These are phyloP conservation scores for Meloidogyne hapla DNA, from an alignment of 1,140 invertebrate species.

Conservation along the genomic window DNA sequence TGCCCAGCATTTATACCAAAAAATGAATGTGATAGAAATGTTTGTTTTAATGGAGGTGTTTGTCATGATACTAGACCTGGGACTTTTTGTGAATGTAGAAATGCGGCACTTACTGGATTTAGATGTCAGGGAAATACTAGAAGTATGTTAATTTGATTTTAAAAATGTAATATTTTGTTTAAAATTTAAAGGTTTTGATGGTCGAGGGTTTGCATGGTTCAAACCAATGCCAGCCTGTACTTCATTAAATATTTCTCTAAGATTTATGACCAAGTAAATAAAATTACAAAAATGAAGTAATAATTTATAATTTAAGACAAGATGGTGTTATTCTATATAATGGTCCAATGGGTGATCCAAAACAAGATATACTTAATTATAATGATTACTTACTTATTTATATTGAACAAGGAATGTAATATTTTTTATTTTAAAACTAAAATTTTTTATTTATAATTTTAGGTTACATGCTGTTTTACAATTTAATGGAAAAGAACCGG, in stretches of 20 bases:
- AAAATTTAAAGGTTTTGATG: conserved; percentile 41
- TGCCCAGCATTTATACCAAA: conserved; percentile 59
- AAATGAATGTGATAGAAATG: conserved; percentile 39
- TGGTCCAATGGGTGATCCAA: conserved; percentile 50
- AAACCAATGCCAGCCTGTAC: conserved; percentile 63
- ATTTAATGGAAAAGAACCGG: conserved; percentile 37
- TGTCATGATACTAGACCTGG: conserved; percentile 62
- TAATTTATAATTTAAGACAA: conserved; percentile 7
- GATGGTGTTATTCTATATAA: conserved; percentile 58
- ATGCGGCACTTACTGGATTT: conserved; percentile 52
- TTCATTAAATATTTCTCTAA: conserved; percentile 58
- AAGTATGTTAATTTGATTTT: conserved; percentile 3
- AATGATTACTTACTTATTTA: conserved; percentile 42
- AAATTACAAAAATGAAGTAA: background rate
- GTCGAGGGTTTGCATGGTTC: conserved; percentile 61
- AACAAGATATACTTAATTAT: conserved; percentile 47
- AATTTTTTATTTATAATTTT: no score
- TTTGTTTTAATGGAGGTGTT: conserved; percentile 60
- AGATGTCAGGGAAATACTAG: conserved; percentile 62
- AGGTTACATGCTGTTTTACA: conserved; percentile 30
- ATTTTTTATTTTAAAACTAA: no score
- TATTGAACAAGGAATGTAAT: conserved; percentile 38
- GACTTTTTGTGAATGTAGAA: conserved; percentile 58
- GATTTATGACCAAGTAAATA: conserved; percentile 36
- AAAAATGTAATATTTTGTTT: background rate